Percentiles rank a stretch among this genome's conserved stretches.
phyloP scores from a whole-genome alignment of 2,797 vertebrate genomes.

The Alca torda region DNA sequence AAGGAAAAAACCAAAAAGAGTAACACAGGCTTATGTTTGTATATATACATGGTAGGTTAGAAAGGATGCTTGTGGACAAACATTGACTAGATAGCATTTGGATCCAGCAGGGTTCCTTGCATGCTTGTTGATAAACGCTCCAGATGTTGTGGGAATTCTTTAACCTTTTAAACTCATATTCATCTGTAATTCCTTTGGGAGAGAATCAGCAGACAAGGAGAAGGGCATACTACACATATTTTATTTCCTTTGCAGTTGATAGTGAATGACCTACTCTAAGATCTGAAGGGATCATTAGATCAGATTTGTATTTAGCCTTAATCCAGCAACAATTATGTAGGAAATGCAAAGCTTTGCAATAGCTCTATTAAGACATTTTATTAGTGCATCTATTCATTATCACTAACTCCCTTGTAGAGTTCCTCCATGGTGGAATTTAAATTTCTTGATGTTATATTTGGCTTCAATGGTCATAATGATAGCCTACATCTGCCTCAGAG shows the following conservation, averaged over 20 bases:
- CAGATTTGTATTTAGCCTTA: background rate
- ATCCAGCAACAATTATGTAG: background rate
- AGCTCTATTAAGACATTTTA: background rate
- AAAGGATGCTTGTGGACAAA: background rate
- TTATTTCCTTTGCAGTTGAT: background rate
- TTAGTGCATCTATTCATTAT: constrained; percentile 9
- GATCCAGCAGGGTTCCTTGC: background rate
- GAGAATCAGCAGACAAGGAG: background rate
- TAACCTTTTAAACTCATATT: background rate
- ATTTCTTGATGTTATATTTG: background rate
- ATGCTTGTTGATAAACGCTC: background rate
- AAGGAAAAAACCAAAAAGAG: background rate
- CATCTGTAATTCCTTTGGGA: background rate
- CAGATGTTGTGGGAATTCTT: background rate
- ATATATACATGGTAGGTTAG: background rate
- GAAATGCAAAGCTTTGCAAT: background rate
- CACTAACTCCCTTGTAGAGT: background rate
- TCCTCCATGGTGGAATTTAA: background rate
- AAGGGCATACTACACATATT: background rate
- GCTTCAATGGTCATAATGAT: background rate
- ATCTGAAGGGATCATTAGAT: background rate
- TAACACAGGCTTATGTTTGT: background rate
- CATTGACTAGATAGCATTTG: background rate
- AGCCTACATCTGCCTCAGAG: background rate
- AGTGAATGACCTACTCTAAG: background rate